Conservation (phyloP, 2,113 vertebrate genomes). For the Engraulis encrasicolus region DNA sequence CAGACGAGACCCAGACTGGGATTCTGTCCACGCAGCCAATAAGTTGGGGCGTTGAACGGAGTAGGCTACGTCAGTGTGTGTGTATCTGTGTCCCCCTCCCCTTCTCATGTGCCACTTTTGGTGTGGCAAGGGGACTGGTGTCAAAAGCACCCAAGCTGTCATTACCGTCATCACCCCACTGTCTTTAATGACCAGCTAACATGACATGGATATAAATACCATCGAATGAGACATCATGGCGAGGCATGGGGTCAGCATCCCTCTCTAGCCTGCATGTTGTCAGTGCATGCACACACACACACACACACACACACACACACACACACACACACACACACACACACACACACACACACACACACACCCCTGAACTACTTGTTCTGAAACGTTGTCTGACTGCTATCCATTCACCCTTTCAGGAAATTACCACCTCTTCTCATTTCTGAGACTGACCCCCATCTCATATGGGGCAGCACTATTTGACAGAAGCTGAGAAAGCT, state of each 20-base stretch:
- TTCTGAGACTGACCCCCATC: background rate
- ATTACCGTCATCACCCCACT: constrained; percentile 64
- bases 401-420: background rate
- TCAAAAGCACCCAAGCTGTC: constrained; percentile 60
- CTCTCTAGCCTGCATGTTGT: constrained; percentile 49
- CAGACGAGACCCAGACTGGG: background rate
- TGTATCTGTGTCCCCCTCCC: too few species aligned
- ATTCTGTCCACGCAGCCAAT: background rate
- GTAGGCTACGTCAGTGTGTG: constrained; percentile 16
- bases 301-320: constrained; percentile 15
- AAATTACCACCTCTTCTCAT: background rate
- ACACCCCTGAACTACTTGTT: background rate
- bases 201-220: constrained; percentile 71
- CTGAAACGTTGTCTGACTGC: background rate
- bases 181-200: constrained; percentile 66
- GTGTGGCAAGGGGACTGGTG: constrained; percentile 25
- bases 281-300: constrained; percentile 4
- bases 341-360: background rate
- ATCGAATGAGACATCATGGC: constrained; percentile 61
- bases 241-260: constrained; percentile 66
- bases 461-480: background rate
- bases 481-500: background rate
- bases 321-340: constrained; percentile 1
- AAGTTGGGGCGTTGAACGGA: constrained; percentile 27
- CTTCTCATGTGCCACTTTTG: constrained; percentile 24